Percentiles rank a stretch among this genome's conserved stretches.
These are phyloP conservation scores for Dolichotis patagonum DNA, from an alignment of 2,113 vertebrate genomes.

Conservation along the genomic window DNA sequence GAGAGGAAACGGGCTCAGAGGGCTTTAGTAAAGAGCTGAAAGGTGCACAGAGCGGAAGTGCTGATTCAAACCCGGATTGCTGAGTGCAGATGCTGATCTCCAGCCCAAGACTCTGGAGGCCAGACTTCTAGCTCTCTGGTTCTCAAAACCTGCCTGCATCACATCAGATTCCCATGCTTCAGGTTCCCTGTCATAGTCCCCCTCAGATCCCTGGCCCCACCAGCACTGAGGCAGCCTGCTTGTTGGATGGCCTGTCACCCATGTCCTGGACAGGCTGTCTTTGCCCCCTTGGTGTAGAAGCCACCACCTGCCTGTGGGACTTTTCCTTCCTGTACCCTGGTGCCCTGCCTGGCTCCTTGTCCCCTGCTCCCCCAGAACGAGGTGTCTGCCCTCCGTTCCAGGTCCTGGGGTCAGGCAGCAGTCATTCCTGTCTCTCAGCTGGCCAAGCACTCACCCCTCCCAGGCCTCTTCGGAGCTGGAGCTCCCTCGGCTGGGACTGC, in stretches of 20 bases:
- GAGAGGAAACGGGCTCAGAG: background rate
- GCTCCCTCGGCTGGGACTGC: slow-evolving; percentile 1
- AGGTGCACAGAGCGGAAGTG: background rate
- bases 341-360: background rate
- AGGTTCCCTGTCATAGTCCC: background rate
- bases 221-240: background rate
- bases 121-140: background rate
- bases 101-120: background rate
- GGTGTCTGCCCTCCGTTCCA: background rate
- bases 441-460: slow-evolving; percentile 67
- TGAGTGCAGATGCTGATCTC: background rate
- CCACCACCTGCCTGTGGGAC: background rate
- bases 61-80: background rate
- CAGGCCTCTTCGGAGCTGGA: slow-evolving; percentile 8
- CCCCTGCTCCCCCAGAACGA: background rate
- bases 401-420: background rate
- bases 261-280: background rate
- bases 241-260: background rate
- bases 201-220: background rate
- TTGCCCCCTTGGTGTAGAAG: background rate
- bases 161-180: background rate
- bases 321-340: background rate
- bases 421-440: slow-evolving; percentile 20
- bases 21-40: background rate
- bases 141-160: background rate